Base-by-base conservation (phyloP, 2,797 vertebrate species). In the Micrastur ruficollis region DNA sequence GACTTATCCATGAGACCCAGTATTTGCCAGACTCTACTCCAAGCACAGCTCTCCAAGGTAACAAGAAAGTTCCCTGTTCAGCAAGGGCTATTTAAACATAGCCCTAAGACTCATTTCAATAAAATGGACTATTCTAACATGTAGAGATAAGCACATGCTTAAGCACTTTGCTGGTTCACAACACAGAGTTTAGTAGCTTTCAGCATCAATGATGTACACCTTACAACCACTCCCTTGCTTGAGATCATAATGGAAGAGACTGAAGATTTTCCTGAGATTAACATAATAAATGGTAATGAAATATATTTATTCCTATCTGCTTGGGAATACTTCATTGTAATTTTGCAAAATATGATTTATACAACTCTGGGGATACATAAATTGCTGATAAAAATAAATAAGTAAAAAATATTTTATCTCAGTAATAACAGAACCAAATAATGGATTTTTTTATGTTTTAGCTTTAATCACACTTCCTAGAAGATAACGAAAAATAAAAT, bases 241-340 rank as follows among this genome's bases (percentile, higher is more conserved):
- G 79, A 95, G 81, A 73, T 87, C 74, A 50, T 65, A 50, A 47
- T 12, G 58, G 80, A 65, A 55, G 65, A 71, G 65, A 62, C 3
- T 23, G 55, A 81, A 83, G 49, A 75, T 85, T 88, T 91, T 84
- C 89, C 86, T 81, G 89, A 81, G 92, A 68, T 89, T 78, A 87
- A 93, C 90, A 68, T 78, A 87, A 67, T 79, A 50, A 93, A 58
- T 0, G 1, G 46, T 50, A 95, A 93, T 92, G 81, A 61, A 83
- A 83, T 32, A 27, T 29, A 81, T 90, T 74, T 74, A 83, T 94
- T 93, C 29, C 4, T 83, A 85, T 76, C 66, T 92, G 56, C 91
- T 76, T 81, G 91, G 84, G 91, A 92, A 94, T 89, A 90, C 68
- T 61, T 66, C 79, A 62, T 34, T 79, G 73, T 81, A 72, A 59